Evolutionary conservation across 2,797 vertebrate species (phyloP), one percentile per base, ranked within the genome.

Genomic region (Trachurus trachurus): DNA sequence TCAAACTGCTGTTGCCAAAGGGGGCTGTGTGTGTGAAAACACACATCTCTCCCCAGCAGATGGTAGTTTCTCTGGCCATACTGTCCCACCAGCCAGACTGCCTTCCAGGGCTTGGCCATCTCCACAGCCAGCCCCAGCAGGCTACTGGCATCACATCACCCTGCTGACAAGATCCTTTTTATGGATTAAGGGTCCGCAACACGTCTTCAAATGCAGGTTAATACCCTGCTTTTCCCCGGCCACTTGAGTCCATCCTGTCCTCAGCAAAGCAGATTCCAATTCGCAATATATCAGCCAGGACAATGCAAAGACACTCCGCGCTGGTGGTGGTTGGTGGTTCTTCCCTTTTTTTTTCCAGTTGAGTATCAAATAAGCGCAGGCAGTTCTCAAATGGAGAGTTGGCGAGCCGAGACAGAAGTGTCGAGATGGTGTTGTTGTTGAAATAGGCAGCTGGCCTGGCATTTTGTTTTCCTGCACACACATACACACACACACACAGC

Each of bases 11-110:
- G 81, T 74, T 89, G 92, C 90, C 93, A 92, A 88, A 88, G 85
- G 83, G 75, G 57, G 56, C 54, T 58, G 78, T 69, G 78, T 88
- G 80, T 93, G 77, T 89, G 83, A 49, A 87, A 80, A 88, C 81
- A 85, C 89, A 86, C 91, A 92, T 94, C 86, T 82, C 83, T 88
- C 87, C 85, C 83, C 89, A 90, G 93, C 95, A 96, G 95, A 95
- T 95, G 95, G 94, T 90, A 82, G 88, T 75, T 90, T 94, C 88
- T 89, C 91, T 87, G 82, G 87, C 86, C 94, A 91, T 87, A 86
- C 92, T 91, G 90, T 91, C 89, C 90, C 86, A 93, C 91, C 92
- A 93, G 89, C 92, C 90, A 90, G 83, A 85, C 85, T 86, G 92
- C 85, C 92, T 92, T 92, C 89, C 90, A 91, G 91, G 84, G 54